Percentiles rank a stretch among this genome's conserved stretches.
Evolutionary conservation across 2,113 vertebrate genomes (phyloP).

Genomic region (Clarias magur): DNA sequence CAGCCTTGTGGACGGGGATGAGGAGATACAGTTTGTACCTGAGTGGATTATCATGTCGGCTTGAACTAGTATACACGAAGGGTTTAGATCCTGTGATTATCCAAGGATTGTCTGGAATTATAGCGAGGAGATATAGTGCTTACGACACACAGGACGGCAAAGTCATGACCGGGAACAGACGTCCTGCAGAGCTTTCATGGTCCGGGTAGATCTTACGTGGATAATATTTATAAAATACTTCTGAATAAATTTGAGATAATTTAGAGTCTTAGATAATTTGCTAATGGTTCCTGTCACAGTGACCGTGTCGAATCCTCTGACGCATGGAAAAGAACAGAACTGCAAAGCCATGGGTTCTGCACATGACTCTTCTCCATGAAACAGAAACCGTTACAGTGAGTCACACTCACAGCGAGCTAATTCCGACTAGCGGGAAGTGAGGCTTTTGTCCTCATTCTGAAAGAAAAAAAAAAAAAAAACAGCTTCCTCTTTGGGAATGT

Average conservation of each 20-base stretch:
- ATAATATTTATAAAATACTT: not conserved
- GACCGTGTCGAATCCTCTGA: not conserved
- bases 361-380: not conserved
- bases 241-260: no score
- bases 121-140: not conserved
- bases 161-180: not conserved
- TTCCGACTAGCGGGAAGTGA: not conserved
- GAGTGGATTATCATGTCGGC: not conserved
- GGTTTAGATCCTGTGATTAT: slow-evolving; percentile 9
- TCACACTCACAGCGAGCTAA: not conserved
- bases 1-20: not conserved
- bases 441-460: not conserved
- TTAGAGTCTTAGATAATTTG: not conserved
- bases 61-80: not conserved
- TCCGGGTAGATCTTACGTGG: not conserved
- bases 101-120: slow-evolving; percentile 11
- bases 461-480: not conserved
- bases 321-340: not conserved
- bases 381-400: not conserved
- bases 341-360: no score
- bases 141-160: not conserved
- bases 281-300: no score
- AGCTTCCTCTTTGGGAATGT: slow-evolving; percentile 16
- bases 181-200: not conserved
- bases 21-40: slow-evolving; percentile 11